Conservation (phyloP, 2,797 vertebrate genomes). For the Orestias chungarensis region DNA sequence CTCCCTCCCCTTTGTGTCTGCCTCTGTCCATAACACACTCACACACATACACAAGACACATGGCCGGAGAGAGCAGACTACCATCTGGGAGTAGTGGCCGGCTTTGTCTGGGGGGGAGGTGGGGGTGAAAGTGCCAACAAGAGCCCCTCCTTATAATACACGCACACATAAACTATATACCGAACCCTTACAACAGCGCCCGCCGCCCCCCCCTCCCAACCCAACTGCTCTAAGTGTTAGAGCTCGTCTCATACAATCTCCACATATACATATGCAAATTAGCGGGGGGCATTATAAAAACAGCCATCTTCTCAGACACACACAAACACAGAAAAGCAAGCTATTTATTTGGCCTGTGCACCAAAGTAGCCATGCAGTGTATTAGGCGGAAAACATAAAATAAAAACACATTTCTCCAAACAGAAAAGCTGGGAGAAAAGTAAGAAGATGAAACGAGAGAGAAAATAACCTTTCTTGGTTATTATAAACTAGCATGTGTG, state of each 20-base stretch:
- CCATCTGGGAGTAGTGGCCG: slow-evolving; percentile 81
- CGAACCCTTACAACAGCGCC: slow-evolving; percentile 57
- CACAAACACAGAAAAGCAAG: slow-evolving; percentile 35
- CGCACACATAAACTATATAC: slow-evolving; percentile 59
- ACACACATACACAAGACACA: slow-evolving; percentile 73
- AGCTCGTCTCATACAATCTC: slow-evolving; percentile 79
- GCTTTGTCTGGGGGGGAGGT: slow-evolving; percentile 70
- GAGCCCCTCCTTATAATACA: slow-evolving; percentile 50
- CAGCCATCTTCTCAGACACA: slow-evolving; percentile 65
- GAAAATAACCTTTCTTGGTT: slow-evolving; percentile 50
- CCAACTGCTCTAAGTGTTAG: slow-evolving; percentile 76
- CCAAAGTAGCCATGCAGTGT: slow-evolving; percentile 57
- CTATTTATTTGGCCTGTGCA: slow-evolving; percentile 60
- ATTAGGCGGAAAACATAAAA: slow-evolving; percentile 25
- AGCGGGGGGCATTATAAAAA: slow-evolving; percentile 73
- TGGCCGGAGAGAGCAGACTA: slow-evolving; percentile 77
- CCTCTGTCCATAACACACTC: slow-evolving; percentile 54
- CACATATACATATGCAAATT: slow-evolving; percentile 84
- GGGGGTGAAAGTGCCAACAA: slow-evolving; percentile 61
- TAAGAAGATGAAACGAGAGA: slow-evolving; percentile 56
- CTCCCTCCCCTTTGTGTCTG: slow-evolving; percentile 50
- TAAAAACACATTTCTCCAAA: slow-evolving; percentile 55
- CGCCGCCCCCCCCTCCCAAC: slow-evolving; percentile 57
- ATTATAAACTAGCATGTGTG: slow-evolving; percentile 73
- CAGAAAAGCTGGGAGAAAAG: slow-evolving; percentile 50